Percentiles rank a stretch among this genome's conserved stretches.
Evolutionary conservation across 1,140 invertebrate genomes (phyloP).

Genomic region (Pogonomyrmex barbatus): DNA sequence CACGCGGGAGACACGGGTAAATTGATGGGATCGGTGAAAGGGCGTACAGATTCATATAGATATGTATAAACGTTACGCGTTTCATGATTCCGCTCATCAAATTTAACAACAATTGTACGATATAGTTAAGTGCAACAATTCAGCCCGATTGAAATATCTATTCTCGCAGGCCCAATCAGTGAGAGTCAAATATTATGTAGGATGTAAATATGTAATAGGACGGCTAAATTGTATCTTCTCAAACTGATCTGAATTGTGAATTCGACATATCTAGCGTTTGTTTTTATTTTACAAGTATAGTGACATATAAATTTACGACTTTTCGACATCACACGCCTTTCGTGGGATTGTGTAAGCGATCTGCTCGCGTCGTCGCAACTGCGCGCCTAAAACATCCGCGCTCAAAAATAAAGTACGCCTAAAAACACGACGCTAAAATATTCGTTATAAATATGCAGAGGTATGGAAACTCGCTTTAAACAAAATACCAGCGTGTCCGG

Average conservation of each 20-base stretch:
- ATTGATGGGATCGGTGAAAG: not conserved
- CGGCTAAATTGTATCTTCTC: not conserved
- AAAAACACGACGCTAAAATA: not conserved
- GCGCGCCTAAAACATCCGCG: not conserved
- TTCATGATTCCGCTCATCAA: not conserved
- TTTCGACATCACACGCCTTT: not conserved
- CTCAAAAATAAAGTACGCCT: not conserved
- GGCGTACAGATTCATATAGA: not conserved
- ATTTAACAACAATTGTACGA: not conserved
- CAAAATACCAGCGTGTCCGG: not conserved
- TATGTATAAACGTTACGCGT: not conserved
- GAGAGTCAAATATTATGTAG: not conserved
- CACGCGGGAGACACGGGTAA: not conserved
- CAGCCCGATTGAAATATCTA: not conserved
- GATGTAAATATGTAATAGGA: no score
- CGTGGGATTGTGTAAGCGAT: not conserved
- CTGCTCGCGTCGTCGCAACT: not conserved
- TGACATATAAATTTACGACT: not conserved
- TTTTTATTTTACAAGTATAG: no score
- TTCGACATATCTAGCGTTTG: not conserved
- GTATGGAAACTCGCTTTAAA: not conserved
- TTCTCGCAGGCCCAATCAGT: not conserved
- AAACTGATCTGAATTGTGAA: not conserved
- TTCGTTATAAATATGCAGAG: constrained; percentile 37
- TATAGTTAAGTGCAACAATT: not conserved